Conservation (phyloP, 2,888 invertebrate genomes). For the Proisotoma minuta region DNA sequence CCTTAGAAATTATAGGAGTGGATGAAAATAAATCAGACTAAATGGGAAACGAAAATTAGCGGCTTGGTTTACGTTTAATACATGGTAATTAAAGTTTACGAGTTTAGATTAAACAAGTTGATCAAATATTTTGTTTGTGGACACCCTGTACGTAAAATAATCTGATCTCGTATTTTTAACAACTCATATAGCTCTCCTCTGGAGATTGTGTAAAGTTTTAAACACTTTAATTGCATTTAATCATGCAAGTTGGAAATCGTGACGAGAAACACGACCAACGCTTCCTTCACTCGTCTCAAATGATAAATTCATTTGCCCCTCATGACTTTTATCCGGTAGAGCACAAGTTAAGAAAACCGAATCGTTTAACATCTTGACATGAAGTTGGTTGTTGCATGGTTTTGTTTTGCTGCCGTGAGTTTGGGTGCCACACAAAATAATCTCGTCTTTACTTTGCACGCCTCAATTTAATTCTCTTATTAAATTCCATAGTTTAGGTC, state of each 20-base stretch:
- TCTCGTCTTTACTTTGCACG: too few relatives aligned
- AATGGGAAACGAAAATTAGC: constrained; percentile 10
- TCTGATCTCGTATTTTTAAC: too few relatives aligned
- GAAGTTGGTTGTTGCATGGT: too few relatives aligned
- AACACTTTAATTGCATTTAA: constrained; percentile 18
- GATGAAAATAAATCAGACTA: constrained; percentile 5
- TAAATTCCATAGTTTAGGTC: too few relatives aligned
- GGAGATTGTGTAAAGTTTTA: constrained; percentile 7
- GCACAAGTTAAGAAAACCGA: too few relatives aligned
- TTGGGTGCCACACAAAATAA: too few relatives aligned
- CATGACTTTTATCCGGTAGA: background rate
- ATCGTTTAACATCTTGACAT: too few relatives aligned
- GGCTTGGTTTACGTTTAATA: constrained; percentile 8
- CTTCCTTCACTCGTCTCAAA: background rate
- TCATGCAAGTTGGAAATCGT: constrained; percentile 15
- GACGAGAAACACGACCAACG: constrained; percentile 13
- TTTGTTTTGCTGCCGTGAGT: too few relatives aligned
- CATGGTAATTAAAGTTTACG: constrained; percentile 10
- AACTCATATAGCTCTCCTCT: too few relatives aligned
- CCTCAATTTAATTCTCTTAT: too few relatives aligned
- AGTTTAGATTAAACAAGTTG: background rate
- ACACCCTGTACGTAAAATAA: too few relatives aligned
- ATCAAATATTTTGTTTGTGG: too few relatives aligned
- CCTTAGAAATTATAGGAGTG: constrained; percentile 14
- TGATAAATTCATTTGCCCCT: constrained; percentile 20